phyloP scores from a whole-genome alignment of 2,888 invertebrate genomes.

The Spodoptera exigua region DNA sequence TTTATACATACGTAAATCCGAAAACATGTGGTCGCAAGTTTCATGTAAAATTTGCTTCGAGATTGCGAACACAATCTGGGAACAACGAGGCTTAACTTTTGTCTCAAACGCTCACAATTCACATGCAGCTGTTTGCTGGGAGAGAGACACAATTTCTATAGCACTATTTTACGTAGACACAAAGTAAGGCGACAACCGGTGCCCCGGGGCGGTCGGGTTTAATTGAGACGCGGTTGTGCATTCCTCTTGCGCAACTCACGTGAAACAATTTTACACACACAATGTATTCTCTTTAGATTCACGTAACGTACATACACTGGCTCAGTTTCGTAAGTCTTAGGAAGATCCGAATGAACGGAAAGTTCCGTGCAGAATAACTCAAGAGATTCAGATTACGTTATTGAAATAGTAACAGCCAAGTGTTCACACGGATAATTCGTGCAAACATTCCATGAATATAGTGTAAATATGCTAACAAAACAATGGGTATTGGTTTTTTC shows the following conservation, averaged over 20 bases:
- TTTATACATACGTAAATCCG: slow-evolving; percentile 26
- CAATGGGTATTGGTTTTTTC: slow-evolving; percentile 85
- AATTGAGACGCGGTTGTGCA: slow-evolving; percentile 75
- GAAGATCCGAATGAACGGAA: slow-evolving; percentile 62
- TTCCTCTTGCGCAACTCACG: slow-evolving; percentile 65
- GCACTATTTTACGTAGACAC: slow-evolving; percentile 72
- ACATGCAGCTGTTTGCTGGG: slow-evolving; percentile 67
- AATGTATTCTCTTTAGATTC: slow-evolving; percentile 56
- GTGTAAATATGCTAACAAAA: slow-evolving; percentile 80
- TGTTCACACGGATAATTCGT: slow-evolving; percentile 77
- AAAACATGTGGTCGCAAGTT: slow-evolving; percentile 45
- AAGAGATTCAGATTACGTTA: slow-evolving; percentile 73
- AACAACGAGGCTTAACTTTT: slow-evolving; percentile 75
- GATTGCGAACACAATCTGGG: slow-evolving; percentile 71
- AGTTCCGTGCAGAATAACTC: slow-evolving; percentile 67
- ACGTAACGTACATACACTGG: slow-evolving; percentile 72
- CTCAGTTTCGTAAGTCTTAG: slow-evolving; percentile 46
- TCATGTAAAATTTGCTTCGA: slow-evolving; percentile 61
- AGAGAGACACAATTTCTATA: slow-evolving; percentile 68
- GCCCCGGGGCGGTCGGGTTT: slow-evolving; percentile 68
- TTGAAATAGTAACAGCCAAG: slow-evolving; percentile 73
- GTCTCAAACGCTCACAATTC: slow-evolving; percentile 72
- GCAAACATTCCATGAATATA: slow-evolving; percentile 78
- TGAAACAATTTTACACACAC: slow-evolving; percentile 65
- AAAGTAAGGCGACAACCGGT: slow-evolving; percentile 71